Percentiles rank a stretch among this genome's conserved stretches.
These are phyloP conservation scores for Heptranchias perlo DNA, from an alignment of 2,113 vertebrate genomes.

Conservation along the genomic window DNA sequence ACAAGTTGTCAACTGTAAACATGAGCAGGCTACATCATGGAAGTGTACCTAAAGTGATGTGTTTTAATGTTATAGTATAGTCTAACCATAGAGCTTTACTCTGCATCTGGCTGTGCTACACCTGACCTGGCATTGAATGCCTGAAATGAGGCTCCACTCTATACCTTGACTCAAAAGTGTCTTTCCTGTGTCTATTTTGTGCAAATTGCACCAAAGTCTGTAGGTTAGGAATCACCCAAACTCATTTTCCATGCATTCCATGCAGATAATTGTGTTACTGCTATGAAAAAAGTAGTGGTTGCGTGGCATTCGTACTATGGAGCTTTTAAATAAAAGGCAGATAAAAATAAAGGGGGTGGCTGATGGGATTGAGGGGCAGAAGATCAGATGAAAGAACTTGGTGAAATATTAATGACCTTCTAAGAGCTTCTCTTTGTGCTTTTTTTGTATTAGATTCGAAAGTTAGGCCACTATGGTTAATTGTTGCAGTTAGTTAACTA, in stretches of 20 bases:
- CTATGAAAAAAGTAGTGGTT: background rate
- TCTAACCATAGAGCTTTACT: background rate
- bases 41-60: background rate
- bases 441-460: background rate
- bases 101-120: background rate
- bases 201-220: background rate
- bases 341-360: background rate
- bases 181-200: background rate
- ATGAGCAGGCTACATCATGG: background rate
- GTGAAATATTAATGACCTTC: background rate
- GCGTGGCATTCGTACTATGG: background rate
- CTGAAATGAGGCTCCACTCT: background rate
- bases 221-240: background rate
- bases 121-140: background rate
- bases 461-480: background rate
- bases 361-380: background rate
- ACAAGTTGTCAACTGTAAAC: constrained; percentile 25
- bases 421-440: background rate
- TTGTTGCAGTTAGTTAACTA: background rate
- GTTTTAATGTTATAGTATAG: background rate
- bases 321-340: background rate
- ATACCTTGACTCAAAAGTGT: background rate
- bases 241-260: background rate
- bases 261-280: background rate
- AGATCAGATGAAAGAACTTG: background rate